These are phyloP conservation scores for Epinotia ramella DNA, from an alignment of 2,888 invertebrate species.

Conservation along the genomic window DNA sequence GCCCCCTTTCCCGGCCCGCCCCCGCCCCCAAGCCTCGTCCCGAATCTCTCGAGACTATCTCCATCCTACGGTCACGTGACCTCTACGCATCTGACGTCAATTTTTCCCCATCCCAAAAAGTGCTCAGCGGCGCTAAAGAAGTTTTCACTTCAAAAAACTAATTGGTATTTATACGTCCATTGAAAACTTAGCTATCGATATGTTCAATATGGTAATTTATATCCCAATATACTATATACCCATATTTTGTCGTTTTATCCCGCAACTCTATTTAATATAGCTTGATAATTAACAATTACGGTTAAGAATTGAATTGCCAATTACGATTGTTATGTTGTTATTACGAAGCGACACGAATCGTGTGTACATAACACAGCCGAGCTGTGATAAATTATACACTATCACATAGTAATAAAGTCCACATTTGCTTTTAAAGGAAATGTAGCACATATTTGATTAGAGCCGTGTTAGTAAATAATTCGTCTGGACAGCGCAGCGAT, in stretches of 20 bases:
- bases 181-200: background rate
- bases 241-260: background rate
- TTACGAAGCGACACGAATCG: background rate
- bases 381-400: background rate
- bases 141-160: no score
- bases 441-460: conserved; percentile 25
- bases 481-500: background rate
- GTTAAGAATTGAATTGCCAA: background rate
- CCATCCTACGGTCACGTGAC: no score
- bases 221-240: background rate
- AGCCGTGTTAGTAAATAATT: conserved; percentile 40
- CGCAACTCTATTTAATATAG: background rate
- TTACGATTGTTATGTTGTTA: conserved; percentile 7
- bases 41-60: no score
- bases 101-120: no score
- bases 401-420: conserved; percentile 12
- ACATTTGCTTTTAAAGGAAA: background rate
- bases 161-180: no score
- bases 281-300: background rate
- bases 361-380: conserved; percentile 12
- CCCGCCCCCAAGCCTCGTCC: no score
- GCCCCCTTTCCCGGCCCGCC: no score
- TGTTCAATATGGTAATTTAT: background rate
- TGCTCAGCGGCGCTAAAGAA: no score
- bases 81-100: no score